phyloP scores from a whole-genome alignment of 2,888 invertebrate species.

The Xestia rhomboidea region DNA sequence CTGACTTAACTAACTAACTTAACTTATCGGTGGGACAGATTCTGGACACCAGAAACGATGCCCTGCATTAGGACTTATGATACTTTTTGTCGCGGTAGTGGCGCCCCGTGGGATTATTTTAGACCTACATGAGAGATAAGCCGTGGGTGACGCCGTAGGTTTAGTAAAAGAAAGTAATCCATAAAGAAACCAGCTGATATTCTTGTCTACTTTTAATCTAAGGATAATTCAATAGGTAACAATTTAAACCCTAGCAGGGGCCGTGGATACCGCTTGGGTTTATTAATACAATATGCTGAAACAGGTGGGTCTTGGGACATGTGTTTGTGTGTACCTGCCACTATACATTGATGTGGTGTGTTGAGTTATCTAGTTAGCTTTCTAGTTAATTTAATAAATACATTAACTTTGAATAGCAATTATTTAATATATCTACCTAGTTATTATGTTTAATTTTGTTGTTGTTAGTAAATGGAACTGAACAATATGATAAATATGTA shows the following conservation, averaged over 20 bases:
- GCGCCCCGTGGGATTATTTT: background rate
- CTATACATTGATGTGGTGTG: background rate
- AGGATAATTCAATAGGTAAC: background rate
- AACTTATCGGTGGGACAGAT: background rate
- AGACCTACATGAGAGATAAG: background rate
- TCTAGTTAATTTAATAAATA: background rate
- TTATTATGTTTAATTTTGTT: background rate
- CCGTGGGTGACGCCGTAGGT: background rate
- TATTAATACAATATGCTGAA: conserved; percentile 4
- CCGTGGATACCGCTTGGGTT: background rate
- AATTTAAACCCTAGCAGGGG: too few relatives aligned
- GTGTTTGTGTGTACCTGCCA: background rate
- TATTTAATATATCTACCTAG: background rate
- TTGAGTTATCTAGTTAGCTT: background rate
- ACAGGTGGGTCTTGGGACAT: background rate
- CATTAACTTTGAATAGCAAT: conserved; percentile 21
- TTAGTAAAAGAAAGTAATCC: background rate
- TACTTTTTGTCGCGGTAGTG: background rate
- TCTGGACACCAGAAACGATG: background rate
- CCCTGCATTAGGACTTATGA: background rate
- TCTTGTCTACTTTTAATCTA: background rate
- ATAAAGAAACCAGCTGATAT: background rate
- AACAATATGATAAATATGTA: background rate
- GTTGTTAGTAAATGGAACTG: background rate
- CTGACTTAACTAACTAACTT: too few relatives aligned